Conservation (phyloP, 2,797 vertebrate genomes). For the Cynodonichthys magdalenae region DNA sequence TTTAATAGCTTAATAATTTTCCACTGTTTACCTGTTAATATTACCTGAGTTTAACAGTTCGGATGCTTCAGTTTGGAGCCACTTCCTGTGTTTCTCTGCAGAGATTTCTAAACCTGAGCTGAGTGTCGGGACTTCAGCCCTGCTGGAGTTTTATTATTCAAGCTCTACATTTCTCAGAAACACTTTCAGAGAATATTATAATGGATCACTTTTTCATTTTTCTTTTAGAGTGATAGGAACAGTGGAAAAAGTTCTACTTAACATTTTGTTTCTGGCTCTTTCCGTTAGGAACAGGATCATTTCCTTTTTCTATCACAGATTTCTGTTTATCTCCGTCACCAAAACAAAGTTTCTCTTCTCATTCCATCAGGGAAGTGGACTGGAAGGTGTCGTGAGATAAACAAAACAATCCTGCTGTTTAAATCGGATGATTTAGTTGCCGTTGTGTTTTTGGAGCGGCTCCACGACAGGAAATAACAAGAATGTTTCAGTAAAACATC, state of each 20-base stretch:
- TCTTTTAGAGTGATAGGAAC: not conserved
- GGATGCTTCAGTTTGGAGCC: no score
- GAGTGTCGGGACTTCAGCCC: no score
- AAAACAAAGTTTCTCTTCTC: conserved; percentile 11
- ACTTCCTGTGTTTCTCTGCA: no score
- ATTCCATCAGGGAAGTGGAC: conserved; percentile 13
- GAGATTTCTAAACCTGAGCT: no score
- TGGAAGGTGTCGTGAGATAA: conserved; percentile 11
- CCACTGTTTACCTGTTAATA: no score
- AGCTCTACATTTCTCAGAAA: no score
- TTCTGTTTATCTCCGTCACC: conserved; percentile 23
- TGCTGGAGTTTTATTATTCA: no score
- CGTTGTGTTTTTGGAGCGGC: conserved; percentile 10
- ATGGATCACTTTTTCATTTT: no score
- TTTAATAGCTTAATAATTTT: no score
- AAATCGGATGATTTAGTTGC: conserved; percentile 13
- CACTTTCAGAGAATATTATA: no score
- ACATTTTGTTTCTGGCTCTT: no score
- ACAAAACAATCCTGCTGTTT: conserved; percentile 9
- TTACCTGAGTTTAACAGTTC: no score
- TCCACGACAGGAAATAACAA: conserved; percentile 2
- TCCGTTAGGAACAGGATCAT: conserved; percentile 29
- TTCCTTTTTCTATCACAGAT: conserved; percentile 9
- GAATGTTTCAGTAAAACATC: fast-evolving
- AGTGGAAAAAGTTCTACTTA: not conserved